A percentile compares a stretch with the other conserved stretches of the same genome.
phyloP scores from a whole-genome alignment of 2,888 invertebrate genomes.

The Nyleta sp. region DNA sequence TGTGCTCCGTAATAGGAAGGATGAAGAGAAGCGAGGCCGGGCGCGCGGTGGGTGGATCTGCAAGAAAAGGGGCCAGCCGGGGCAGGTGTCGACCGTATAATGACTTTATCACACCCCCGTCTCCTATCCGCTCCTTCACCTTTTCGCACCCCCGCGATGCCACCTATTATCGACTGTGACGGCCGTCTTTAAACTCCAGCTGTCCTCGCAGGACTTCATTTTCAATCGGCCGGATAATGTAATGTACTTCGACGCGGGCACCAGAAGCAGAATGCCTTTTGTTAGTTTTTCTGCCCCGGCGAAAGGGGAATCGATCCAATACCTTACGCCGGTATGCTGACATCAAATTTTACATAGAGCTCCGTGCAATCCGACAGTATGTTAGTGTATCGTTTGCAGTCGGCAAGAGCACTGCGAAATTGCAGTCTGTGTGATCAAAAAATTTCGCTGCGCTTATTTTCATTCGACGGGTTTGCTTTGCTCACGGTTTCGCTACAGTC shows the following conservation, averaged over 20 bases:
- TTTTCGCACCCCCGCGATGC: conserved; percentile 69
- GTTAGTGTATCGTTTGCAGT: background rate
- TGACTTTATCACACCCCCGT: conserved; percentile 78
- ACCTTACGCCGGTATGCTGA: background rate
- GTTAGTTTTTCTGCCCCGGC: conserved; percentile 31
- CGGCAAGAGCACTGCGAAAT: too few species aligned
- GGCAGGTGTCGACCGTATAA: conserved; percentile 80
- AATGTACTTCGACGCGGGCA: conserved; percentile 73
- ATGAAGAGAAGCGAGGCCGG: conserved; percentile 77
- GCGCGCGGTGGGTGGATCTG: conserved; percentile 72
- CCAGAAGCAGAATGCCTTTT: conserved; percentile 69
- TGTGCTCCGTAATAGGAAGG: conserved; percentile 80
- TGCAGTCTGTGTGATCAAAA: too few species aligned
- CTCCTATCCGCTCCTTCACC: conserved; percentile 44
- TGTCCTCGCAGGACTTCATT: conserved; percentile 65
- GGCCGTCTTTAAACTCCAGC: conserved; percentile 75
- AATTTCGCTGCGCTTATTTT: too few species aligned
- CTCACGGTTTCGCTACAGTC: too few species aligned
- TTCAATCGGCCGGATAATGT: conserved; percentile 73
- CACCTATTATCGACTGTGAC: conserved; percentile 77
- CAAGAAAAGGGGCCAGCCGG: conserved; percentile 58
- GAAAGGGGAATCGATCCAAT: conserved; percentile 20
- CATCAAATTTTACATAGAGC: conserved; percentile 29
- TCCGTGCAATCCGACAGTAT: background rate
- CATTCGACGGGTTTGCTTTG: too few species aligned